Evolutionary conservation across 2,797 vertebrate genomes (phyloP).

Genomic region (Meda fulgida): DNA sequence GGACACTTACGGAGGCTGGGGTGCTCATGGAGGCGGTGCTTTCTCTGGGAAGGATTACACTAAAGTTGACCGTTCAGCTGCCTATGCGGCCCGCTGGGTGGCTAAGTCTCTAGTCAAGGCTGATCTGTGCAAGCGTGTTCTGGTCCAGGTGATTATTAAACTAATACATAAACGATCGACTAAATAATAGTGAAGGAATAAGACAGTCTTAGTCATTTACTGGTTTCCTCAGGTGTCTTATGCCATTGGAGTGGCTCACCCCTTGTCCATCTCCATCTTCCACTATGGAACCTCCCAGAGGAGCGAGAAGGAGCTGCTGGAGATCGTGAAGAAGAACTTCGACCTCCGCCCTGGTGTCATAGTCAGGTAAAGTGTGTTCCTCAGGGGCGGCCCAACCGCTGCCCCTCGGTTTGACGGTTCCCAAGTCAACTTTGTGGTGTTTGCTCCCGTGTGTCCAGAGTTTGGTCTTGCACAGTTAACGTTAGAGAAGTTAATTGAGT

Average conservation of each 20-base stretch:
- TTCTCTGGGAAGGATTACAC: slow-evolving; percentile 99
- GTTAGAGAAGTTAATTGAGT: slow-evolving; percentile 14
- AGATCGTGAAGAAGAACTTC: slow-evolving; percentile 93
- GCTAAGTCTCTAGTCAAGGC: slow-evolving; percentile 95
- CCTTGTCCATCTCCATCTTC: slow-evolving; percentile 95
- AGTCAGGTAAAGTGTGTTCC: slow-evolving; percentile 85
- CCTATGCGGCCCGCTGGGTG: slow-evolving; percentile 95
- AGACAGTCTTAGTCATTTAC: neutral
- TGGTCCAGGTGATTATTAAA: slow-evolving; percentile 90
- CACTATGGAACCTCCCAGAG: slow-evolving; percentile 93
- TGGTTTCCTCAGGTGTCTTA: slow-evolving; percentile 83
- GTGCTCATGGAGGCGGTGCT: slow-evolving; percentile 93
- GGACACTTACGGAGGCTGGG: slow-evolving; percentile 96
- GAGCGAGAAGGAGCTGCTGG: slow-evolving; percentile 89
- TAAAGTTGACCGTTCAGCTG: slow-evolving; percentile 95
- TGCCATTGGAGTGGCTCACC: slow-evolving; percentile 92
- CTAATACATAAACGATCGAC: no score
- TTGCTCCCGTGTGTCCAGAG: neutral
- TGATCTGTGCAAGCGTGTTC: slow-evolving; percentile 89
- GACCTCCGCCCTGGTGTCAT: slow-evolving; percentile 95
- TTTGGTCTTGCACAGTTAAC: neutral
- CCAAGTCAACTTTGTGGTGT: neutral
- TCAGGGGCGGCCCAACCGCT: neutral
- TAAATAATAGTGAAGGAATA: neutral
- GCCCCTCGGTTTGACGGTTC: slow-evolving; percentile 18